phyloP scores from a whole-genome alignment of 2,888 invertebrate genomes.

The Liodrosophila aerea region DNA sequence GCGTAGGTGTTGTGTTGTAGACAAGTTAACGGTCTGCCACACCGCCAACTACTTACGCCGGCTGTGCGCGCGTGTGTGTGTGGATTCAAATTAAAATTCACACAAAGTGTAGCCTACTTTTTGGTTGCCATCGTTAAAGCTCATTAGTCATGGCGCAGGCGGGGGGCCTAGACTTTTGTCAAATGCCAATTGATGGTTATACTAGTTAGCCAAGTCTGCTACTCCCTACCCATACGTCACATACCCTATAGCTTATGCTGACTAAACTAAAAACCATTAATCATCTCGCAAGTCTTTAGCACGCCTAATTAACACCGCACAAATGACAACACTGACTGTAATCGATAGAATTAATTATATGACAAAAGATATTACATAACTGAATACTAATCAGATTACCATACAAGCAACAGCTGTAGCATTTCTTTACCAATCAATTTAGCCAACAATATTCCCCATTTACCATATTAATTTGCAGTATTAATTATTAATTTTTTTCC shows the following conservation, averaged over 20 bases:
- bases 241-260: too few relatives aligned
- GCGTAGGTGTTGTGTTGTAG: constrained; percentile 62
- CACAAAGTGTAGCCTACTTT: constrained; percentile 67
- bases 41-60: constrained; percentile 13
- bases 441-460: too few relatives aligned
- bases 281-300: too few relatives aligned
- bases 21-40: constrained; percentile 57
- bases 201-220: too few relatives aligned
- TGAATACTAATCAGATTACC: too few relatives aligned
- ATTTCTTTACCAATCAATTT: too few relatives aligned
- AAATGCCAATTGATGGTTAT: too few relatives aligned
- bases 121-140: constrained; percentile 51
- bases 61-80: constrained; percentile 26
- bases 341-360: too few relatives aligned
- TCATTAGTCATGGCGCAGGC: constrained; percentile 50
- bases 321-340: background rate
- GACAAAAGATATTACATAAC: too few relatives aligned
- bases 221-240: too few relatives aligned
- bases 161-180: background rate
- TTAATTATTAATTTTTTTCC: constrained; percentile 46
- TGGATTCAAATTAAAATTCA: constrained; percentile 61
- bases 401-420: too few relatives aligned
- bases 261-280: too few relatives aligned
- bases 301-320: background rate
- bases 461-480: constrained; percentile 38